Base-by-base conservation (phyloP, 1,140 invertebrate species). In the Drosophila simulans region DNA sequence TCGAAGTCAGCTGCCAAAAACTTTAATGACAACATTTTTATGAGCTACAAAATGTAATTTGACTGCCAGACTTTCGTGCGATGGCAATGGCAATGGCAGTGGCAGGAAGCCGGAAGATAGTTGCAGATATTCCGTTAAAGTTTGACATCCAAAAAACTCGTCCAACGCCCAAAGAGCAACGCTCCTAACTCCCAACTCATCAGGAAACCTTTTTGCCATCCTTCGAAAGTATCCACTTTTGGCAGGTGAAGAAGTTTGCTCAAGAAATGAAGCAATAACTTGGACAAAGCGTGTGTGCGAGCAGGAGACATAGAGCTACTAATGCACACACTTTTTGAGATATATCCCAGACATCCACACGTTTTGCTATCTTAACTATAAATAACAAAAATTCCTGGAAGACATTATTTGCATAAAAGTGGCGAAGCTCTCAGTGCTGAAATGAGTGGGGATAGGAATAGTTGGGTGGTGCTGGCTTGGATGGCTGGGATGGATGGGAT, bases 381-480 rank as follows among this genome's bases (percentile, higher is more conserved):
- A 90, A 90, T 89, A 85, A 90, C 85, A 78, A 85, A 90, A 90
- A 89, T 89, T 89, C 84, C 85, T 81, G 77, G 62, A 90, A 90
- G 77, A 90, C 86, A 90, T 90, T 90, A 88, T 88, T 89, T 89
- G 85, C 84, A 89, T 89, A 89, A 89, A 89, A 89, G 85, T 89
- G 84, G 80, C 80, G 71, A 88, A 88, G 83, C 65, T 66, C 66
- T 57, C 52, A 59, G 58, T 60, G 65, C 37, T 20, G 51, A 27
- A 59, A 66, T 54, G 49, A 68, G 42, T 39, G 35, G 17, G 43
- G 7, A 22, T 13, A 7, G 27, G 48, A 10, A 35, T 35, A 35
- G 49, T 52, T 12, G 27, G n/a, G 12, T 27, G 5, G 46, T 15
- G 31, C 7, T 5, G 25, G 43, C 20, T 22, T 22, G 31, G 8